phyloP scores from a whole-genome alignment of 2,113 vertebrate genomes.

The Carassius gibelio region DNA sequence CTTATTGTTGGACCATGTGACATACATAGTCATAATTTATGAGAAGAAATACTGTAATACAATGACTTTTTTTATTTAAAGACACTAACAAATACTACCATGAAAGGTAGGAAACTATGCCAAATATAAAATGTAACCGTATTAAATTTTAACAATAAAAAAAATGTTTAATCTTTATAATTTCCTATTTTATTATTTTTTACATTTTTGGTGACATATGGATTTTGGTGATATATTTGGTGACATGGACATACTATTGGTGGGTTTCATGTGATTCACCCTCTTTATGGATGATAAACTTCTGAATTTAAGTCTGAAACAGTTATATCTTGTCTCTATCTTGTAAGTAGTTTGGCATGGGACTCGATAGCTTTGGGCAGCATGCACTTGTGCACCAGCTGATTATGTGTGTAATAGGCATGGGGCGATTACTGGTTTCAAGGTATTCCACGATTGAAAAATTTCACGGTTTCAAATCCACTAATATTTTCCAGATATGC shows the following conservation, averaged over 20 bases:
- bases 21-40: background rate
- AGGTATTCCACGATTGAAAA: no score
- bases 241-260: background rate
- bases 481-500: no score
- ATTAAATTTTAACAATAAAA: no score
- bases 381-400: conserved; percentile 48
- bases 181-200: no score
- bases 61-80: background rate
- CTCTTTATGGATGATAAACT: background rate
- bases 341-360: background rate
- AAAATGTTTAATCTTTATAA: no score
- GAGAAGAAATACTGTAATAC: no score
- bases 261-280: background rate
- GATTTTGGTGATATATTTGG: no score
- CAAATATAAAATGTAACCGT: no score
- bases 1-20: no score
- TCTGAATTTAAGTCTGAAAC: background rate
- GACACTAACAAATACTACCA: background rate
- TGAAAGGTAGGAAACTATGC: background rate
- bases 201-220: background rate
- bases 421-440: no score
- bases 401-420: conserved; percentile 52
- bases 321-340: background rate
- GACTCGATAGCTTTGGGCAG: conserved; percentile 3
- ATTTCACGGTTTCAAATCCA: no score